A percentile compares a stretch with the other conserved stretches of the same genome.
Evolutionary conservation across 2,797 vertebrate species (phyloP).

Genomic region (Pelodytes ibericus): DNA sequence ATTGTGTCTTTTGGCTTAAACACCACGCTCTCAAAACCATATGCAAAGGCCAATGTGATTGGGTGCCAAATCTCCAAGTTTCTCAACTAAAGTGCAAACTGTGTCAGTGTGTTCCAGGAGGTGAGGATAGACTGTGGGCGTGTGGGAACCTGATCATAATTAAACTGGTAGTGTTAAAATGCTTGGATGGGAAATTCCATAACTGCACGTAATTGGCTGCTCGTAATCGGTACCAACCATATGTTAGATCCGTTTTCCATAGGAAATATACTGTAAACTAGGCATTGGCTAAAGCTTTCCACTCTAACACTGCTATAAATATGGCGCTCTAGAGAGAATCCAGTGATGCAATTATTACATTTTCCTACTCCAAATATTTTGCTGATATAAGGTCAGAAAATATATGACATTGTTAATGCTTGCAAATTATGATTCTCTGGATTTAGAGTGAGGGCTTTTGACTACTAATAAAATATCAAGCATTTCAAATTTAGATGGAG

Average conservation of each 20-base stretch:
- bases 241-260: neutral
- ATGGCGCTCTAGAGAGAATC: neutral
- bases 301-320: neutral
- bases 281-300: neutral
- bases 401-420: too few species aligned
- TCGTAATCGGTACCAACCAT: neutral
- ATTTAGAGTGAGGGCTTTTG: too few species aligned
- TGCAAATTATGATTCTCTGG: too few species aligned
- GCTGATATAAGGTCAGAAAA: too few species aligned
- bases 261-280: neutral
- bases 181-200: neutral
- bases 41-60: neutral
- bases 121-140: conserved; percentile 10
- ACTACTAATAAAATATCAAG: too few species aligned
- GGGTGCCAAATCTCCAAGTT: conserved; percentile 30
- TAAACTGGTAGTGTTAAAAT: neutral
- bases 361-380: too few species aligned
- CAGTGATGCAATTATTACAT: neutral
- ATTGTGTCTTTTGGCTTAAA: conserved; percentile 21
- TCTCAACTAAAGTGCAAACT: neutral
- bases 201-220: neutral
- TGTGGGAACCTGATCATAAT: neutral
- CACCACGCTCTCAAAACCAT: conserved; percentile 6
- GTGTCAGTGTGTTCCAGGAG: neutral
- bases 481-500: too few species aligned